A percentile compares a stretch with the other conserved stretches of the same genome.
These are phyloP conservation scores for Aricia agestis DNA, from an alignment of 1,140 invertebrate species.

Conservation along the genomic window DNA sequence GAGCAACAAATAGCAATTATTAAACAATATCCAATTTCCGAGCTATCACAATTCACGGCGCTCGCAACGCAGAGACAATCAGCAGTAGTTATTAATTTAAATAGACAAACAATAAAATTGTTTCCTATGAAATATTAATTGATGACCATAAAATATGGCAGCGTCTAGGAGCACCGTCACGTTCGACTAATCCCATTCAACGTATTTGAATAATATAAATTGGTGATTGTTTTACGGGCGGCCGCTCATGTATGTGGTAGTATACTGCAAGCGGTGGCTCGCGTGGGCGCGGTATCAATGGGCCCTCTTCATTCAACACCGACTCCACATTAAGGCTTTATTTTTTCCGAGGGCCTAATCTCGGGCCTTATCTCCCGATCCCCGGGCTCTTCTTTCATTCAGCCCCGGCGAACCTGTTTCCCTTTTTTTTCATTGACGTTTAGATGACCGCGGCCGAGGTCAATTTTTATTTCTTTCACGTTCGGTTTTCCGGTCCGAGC, in stretches of 20 bases:
- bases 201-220: conserved; percentile 62
- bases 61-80: not conserved
- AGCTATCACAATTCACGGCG: not conserved
- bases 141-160: not conserved
- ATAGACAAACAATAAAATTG: not conserved
- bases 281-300: conserved; percentile 70
- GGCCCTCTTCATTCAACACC: conserved; percentile 71
- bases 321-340: conserved; percentile 69
- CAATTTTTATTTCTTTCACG: conserved; percentile 75
- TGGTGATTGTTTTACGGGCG: conserved; percentile 44
- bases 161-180: not conserved
- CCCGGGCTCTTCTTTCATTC: conserved; percentile 71
- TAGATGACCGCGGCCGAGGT: conserved; percentile 72
- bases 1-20: not conserved
- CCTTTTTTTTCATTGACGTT: conserved; percentile 71
- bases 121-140: not conserved
- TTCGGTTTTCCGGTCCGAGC: conserved; percentile 72
- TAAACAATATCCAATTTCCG: not conserved
- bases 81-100: not conserved
- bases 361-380: conserved; percentile 69
- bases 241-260: conserved; percentile 53
- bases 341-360: conserved; percentile 68
- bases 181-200: not conserved
- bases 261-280: conserved; percentile 44
- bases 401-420: conserved; percentile 63